phyloP scores from a whole-genome alignment of 1,140 invertebrate species.

The Pogonomyrmex californicus region DNA sequence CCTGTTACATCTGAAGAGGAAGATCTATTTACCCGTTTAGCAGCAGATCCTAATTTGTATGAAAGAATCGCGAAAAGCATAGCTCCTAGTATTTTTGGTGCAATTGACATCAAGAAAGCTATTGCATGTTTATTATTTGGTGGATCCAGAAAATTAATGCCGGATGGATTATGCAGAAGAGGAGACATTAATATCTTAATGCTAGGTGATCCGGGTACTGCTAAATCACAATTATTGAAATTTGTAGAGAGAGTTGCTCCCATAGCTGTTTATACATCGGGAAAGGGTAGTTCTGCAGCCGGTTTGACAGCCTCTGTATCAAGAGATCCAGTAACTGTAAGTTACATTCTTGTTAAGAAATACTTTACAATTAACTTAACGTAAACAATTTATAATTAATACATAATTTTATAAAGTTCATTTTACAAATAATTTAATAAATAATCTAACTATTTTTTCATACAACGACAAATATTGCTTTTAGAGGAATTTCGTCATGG shows the following conservation, averaged over 20 bases:
- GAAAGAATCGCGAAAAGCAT: slow-evolving; percentile 96
- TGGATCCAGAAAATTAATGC: slow-evolving; percentile 95
- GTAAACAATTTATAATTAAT: too few species aligned
- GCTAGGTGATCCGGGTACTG: slow-evolving; percentile 99
- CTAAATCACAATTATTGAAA: slow-evolving; percentile 99
- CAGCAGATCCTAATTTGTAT: slow-evolving; percentile 95
- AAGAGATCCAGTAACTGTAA: slow-evolving; percentile 96
- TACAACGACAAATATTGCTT: slow-evolving; percentile 56
- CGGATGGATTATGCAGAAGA: slow-evolving; percentile 97
- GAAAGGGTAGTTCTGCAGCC: slow-evolving; percentile 99
- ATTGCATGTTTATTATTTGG: slow-evolving; percentile 98
- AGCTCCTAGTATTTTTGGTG: slow-evolving; percentile 99
- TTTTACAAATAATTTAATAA: slow-evolving; percentile 11
- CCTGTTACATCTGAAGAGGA: slow-evolving; percentile 95
- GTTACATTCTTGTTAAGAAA: slow-evolving; percentile 65
- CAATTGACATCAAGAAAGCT: slow-evolving; percentile 98
- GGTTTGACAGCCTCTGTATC: slow-evolving; percentile 99
- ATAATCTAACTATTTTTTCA: not conserved
- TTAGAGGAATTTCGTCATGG: slow-evolving; percentile 99
- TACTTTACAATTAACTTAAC: not conserved
- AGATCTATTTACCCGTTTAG: slow-evolving; percentile 95
- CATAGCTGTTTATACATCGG: slow-evolving; percentile 99
- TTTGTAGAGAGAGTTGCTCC: slow-evolving; percentile 99
- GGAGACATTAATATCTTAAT: slow-evolving; percentile 99
- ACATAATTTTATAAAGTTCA: too few species aligned